Evolutionary conservation across 2,888 invertebrate species (phyloP).

Genomic region (Philopedon plagiatum): DNA sequence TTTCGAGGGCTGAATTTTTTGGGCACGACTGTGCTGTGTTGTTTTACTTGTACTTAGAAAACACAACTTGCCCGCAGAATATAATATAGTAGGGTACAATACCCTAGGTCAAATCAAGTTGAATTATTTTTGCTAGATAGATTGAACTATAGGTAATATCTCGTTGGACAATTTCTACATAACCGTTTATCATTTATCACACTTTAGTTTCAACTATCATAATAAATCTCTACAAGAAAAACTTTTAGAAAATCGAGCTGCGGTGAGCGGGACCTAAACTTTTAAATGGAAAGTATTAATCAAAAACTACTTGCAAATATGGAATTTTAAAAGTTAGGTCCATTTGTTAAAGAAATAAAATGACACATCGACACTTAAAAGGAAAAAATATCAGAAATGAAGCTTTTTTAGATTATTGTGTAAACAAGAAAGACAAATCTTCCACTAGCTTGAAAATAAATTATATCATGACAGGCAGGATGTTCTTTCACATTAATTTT

Average conservation of each 20-base stretch:
- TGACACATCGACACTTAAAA: conserved; percentile 18
- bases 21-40: too few species aligned
- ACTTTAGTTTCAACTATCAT: neutral
- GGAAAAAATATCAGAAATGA: conserved; percentile 2
- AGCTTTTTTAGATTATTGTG: neutral
- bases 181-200: neutral
- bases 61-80: too few species aligned
- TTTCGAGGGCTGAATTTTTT: too few species aligned
- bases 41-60: too few species aligned
- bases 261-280: conserved; percentile 10
- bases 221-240: conserved; percentile 7
- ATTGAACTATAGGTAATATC: neutral
- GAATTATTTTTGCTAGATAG: too few species aligned
- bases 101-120: too few species aligned
- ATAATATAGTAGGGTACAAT: too few species aligned
- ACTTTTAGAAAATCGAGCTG: neutral
- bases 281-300: conserved; percentile 25
- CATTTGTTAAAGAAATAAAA: conserved; percentile 16
- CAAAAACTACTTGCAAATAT: conserved; percentile 30
- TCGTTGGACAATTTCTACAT: neutral
- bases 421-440: conserved; percentile 10
- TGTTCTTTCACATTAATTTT: conserved; percentile 5
- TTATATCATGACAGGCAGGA: neutral
- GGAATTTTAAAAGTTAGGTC: neutral
- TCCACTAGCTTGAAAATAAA: neutral